phyloP scores from a whole-genome alignment of 2,113 vertebrate species.

The Spea bombifrons region DNA sequence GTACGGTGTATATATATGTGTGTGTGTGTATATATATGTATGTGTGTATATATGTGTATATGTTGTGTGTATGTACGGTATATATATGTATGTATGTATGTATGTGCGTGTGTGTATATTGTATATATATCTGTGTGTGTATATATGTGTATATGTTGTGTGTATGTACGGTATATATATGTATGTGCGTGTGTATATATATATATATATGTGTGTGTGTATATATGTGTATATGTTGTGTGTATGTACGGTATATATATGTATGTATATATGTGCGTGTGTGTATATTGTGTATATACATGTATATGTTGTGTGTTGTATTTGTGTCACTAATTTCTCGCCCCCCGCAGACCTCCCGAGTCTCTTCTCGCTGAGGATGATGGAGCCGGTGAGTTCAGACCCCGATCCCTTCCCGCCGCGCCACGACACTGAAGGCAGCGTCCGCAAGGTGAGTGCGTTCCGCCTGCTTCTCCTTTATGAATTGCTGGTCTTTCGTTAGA shows the following conservation, averaged over 20 bases:
- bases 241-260: background rate
- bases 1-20: too few species aligned
- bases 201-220: background rate
- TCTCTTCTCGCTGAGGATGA: background rate
- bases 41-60: too few species aligned
- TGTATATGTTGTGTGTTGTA: too few species aligned
- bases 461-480: too few species aligned
- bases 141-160: background rate
- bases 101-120: background rate
- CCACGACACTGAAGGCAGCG: background rate
- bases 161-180: background rate
- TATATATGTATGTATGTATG: too few species aligned
- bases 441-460: slow-evolving; percentile 2
- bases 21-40: too few species aligned
- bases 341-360: too few species aligned
- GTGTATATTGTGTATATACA: background rate
- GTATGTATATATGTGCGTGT: background rate
- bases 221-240: background rate
- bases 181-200: too few species aligned
- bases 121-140: background rate
- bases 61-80: too few species aligned
- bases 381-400: background rate
- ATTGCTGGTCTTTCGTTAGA: background rate
- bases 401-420: background rate
- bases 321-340: too few species aligned